Base-by-base conservation (phyloP, 1,140 invertebrate species). In the Dendroctonus valens region DNA sequence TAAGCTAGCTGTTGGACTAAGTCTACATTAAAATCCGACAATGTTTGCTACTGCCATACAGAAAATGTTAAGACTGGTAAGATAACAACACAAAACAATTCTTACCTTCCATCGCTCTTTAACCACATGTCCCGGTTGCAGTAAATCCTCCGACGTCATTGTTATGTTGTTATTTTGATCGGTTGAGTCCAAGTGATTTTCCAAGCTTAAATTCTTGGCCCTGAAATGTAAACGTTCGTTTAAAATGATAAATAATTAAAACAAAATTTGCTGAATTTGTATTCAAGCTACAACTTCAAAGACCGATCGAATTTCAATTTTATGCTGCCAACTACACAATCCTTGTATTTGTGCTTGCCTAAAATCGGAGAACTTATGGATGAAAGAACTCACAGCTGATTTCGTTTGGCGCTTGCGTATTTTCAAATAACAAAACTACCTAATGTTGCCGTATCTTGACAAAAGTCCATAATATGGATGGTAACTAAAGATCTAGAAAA, bases 31-130 rank as follows among this genome's bases (percentile, higher is more conserved):
- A n/a, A n/a, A n/a, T n/a, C n/a, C n/a, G n/a, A n/a, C n/a, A n/a
- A n/a, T n/a, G n/a, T n/a, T n/a, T n/a, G n/a, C n/a, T n/a, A n/a
- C n/a, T n/a, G n/a, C 26, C 26, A 26, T 26, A 26, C 1, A 26
- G 26, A 26, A 26, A 26, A 26, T 26, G 26, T 3, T 26, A 2
- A 26, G 1, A 26, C 26, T 26, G 26, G 26, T 26, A 26, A 26
- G 26, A 26, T 1, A 26, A 26, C 3, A 26, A 26, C 1, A 26
- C 26, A 26, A 26, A 26, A 26, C 26, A 26, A 44, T 51, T 66
- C 75, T 69, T 76, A 98, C 95, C 92, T 97, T 97, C 95, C 96
- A 99, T 79, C 96, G 81, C 79, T 98, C 96, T 81, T 98, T 98
- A 74, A 98, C 94, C 49, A 98, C 90, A 83, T 97, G 94, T 55